phyloP scores from a whole-genome alignment of 2,888 invertebrate genomes.

The Eristalis pertinax region DNA sequence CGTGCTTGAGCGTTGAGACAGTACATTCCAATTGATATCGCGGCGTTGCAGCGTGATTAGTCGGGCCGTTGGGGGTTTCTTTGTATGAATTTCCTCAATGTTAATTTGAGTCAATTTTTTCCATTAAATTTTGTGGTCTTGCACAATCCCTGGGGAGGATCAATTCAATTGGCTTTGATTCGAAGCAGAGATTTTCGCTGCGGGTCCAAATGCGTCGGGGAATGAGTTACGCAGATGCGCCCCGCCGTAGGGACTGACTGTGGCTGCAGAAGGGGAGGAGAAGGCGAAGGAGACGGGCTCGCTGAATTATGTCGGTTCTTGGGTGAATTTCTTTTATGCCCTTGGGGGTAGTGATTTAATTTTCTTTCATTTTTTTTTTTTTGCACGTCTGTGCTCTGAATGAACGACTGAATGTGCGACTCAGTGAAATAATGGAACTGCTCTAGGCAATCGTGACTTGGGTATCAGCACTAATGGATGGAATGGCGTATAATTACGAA shows the following conservation, averaged over 20 bases:
- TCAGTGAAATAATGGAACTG: background rate
- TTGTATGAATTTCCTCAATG: slow-evolving; percentile 11
- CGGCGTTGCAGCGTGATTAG: slow-evolving; percentile 43
- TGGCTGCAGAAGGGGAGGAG: background rate
- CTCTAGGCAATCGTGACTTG: background rate
- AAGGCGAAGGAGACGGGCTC: too few species aligned
- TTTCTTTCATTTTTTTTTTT: background rate
- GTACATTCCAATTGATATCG: slow-evolving; percentile 55
- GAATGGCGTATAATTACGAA: background rate
- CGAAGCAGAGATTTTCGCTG: slow-evolving; percentile 51
- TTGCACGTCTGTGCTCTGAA: too few species aligned
- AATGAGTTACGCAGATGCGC: slow-evolving; percentile 13
- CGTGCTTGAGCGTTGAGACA: slow-evolving; percentile 23
- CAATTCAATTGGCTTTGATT: slow-evolving; percentile 60
- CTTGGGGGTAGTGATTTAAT: background rate
- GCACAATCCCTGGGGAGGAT: slow-evolving; percentile 46
- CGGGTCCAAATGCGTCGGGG: slow-evolving; percentile 23
- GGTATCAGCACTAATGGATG: background rate
- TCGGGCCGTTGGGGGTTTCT: slow-evolving; percentile 3
- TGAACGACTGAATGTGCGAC: background rate
- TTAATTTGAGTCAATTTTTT: slow-evolving; percentile 63
- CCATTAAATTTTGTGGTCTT: slow-evolving; percentile 40
- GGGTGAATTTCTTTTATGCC: background rate
- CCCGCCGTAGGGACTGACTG: background rate
- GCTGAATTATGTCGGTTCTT: background rate